A percentile compares a stretch with the other conserved stretches of the same genome.
These are phyloP conservation scores for Thryonomys swinderianus DNA, from an alignment of 2,113 vertebrate species.

Conservation along the genomic window DNA sequence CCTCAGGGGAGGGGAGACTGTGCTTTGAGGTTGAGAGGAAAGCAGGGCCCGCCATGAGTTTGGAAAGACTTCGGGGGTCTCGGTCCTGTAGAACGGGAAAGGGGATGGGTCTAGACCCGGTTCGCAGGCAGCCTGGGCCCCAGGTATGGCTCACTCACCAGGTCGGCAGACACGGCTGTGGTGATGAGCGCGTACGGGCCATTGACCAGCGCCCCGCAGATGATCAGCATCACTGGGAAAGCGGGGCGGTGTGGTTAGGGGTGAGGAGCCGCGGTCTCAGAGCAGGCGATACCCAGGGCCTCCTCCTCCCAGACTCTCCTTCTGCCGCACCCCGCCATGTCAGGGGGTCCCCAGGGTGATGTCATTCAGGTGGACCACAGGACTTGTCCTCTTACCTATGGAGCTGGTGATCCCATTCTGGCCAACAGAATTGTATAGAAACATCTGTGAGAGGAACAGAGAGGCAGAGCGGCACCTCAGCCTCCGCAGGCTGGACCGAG, in stretches of 20 bases:
- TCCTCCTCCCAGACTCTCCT: background rate
- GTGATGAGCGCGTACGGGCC: slow-evolving; percentile 98
- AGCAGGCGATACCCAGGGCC: background rate
- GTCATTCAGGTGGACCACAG: background rate
- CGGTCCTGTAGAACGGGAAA: background rate
- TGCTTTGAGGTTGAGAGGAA: background rate
- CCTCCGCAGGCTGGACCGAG: background rate
- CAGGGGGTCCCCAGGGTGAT: background rate
- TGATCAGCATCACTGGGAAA: slow-evolving; percentile 91
- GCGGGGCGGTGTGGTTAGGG: background rate
- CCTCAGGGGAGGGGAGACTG: rapidly evolving
- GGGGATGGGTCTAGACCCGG: background rate
- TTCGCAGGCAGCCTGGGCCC: too few species aligned
- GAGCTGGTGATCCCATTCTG: slow-evolving; percentile 90
- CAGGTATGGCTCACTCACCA: slow-evolving; percentile 87
- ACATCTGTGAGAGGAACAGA: slow-evolving; percentile 88
- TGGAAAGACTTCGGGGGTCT: background rate
- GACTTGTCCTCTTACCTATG: slow-evolving; percentile 86
- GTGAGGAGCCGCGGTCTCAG: background rate
- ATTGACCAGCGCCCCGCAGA: slow-evolving; percentile 95
- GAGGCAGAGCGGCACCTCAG: rapidly evolving
- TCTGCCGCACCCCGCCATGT: background rate
- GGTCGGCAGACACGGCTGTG: slow-evolving; percentile 95
- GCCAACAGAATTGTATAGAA: slow-evolving; percentile 94
- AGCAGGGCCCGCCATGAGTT: background rate